These are phyloP conservation scores for Hydrolagus colliei DNA, from an alignment of 2,797 vertebrate genomes.

Conservation along the genomic window DNA sequence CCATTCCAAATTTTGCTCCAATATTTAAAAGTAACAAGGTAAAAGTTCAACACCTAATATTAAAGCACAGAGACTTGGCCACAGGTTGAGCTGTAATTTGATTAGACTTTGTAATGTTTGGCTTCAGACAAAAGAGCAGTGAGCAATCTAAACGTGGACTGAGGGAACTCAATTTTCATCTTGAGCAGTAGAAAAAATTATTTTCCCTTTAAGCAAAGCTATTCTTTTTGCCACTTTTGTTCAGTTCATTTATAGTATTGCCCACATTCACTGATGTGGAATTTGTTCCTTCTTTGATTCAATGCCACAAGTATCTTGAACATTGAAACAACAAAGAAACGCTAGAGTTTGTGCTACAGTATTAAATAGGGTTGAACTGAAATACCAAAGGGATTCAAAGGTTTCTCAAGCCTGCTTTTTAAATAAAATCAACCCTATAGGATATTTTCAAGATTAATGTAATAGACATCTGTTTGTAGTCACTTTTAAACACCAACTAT, in stretches of 20 bases:
- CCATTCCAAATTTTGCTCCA: background rate
- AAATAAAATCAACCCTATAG: too few relatives aligned
- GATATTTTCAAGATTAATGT: background rate
- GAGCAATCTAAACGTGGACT: background rate
- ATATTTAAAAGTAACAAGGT: background rate
- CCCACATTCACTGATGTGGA: background rate
- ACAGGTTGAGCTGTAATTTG: background rate
- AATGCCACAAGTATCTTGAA: background rate
- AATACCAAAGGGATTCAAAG: background rate
- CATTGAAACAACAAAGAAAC: background rate
- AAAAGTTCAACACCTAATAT: background rate
- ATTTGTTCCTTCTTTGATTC: background rate
- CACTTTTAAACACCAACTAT: too few relatives aligned
- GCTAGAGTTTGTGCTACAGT: background rate
- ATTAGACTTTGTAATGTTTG: background rate
- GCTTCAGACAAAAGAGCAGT: background rate
- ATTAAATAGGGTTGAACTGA: background rate
- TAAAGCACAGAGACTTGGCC: background rate
- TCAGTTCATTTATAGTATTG: background rate
- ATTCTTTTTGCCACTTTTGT: background rate
- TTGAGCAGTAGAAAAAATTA: conserved; percentile 5
- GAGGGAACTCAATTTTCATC: background rate
- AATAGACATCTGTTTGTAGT: background rate
- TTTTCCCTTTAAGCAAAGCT: background rate
- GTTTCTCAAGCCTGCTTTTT: too few relatives aligned